Conservation (phyloP, 2,797 vertebrate genomes). For the Rhincodon typus region DNA sequence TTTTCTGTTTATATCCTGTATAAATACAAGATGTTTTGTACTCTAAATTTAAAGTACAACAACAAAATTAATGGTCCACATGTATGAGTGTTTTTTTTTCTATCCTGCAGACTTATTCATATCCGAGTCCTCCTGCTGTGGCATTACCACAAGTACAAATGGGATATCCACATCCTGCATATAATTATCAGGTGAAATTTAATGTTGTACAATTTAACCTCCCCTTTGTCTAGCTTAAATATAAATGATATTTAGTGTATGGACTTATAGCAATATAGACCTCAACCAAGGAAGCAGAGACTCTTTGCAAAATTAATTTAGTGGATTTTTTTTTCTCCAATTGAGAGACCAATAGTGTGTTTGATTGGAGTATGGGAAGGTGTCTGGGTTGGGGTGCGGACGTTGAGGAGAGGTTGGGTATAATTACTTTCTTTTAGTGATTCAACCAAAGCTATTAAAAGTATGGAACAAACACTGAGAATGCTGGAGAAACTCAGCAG, state of each 20-base stretch:
- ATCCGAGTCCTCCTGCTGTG: constrained; percentile 55
- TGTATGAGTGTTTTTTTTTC: neutral
- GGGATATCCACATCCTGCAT: constrained; percentile 58
- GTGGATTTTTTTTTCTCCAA: neutral
- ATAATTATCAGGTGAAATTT: constrained; percentile 60
- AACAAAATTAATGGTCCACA: neutral
- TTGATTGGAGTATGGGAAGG: neutral
- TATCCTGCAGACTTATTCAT: constrained; percentile 57
- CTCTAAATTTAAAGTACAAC: neutral
- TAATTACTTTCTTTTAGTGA: neutral
- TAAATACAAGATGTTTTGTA: neutral
- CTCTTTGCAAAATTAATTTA: neutral
- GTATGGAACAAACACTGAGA: neutral
- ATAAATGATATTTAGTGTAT: neutral
- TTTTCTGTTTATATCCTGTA: neutral
- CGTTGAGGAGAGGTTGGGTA: neutral
- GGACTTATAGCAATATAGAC: neutral
- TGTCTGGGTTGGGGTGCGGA: no score
- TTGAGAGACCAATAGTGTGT: neutral
- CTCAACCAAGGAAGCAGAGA: neutral
- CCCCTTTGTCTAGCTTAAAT: neutral
- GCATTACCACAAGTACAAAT: constrained; percentile 56
- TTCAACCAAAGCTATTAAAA: neutral
- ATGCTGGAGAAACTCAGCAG: no score
- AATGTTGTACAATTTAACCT: no score